These are phyloP conservation scores for Phataginus tricuspis DNA, from an alignment of 2,797 vertebrate species.

Conservation along the genomic window DNA sequence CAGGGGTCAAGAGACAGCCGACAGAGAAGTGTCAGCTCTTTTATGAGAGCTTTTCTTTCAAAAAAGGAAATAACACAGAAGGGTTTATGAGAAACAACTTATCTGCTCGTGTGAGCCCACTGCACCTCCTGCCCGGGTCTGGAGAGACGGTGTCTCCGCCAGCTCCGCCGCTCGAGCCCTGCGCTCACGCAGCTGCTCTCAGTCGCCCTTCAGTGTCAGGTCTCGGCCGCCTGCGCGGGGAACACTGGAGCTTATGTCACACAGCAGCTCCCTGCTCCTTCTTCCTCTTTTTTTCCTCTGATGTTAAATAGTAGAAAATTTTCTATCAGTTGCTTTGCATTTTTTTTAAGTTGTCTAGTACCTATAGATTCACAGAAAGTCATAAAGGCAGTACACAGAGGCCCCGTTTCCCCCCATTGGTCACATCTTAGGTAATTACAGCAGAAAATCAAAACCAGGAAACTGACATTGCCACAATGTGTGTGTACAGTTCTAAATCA, in stretches of 20 bases:
- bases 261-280: accelerated
- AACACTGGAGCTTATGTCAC: too few relatives aligned
- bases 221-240: too few relatives aligned
- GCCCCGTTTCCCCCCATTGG: neutral
- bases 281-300: neutral
- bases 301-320: neutral
- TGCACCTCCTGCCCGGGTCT: neutral
- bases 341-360: neutral
- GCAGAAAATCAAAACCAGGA: neutral
- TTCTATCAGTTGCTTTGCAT: too few relatives aligned
- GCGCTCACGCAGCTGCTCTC: accelerated
- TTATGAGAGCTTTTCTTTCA: neutral
- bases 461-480: too few relatives aligned
- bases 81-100: neutral
- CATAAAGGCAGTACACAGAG: too few relatives aligned
- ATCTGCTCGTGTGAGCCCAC: accelerated
- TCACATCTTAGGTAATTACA: neutral
- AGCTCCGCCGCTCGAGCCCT: neutral
- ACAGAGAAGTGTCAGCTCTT: neutral
- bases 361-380: neutral
- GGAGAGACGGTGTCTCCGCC: neutral
- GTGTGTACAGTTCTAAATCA: too few relatives aligned
- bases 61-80: neutral
- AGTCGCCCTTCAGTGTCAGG: too few relatives aligned
- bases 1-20: accelerated